Conservation (phyloP, 2,888 invertebrate genomes). For the Parasteatoda lunata region DNA sequence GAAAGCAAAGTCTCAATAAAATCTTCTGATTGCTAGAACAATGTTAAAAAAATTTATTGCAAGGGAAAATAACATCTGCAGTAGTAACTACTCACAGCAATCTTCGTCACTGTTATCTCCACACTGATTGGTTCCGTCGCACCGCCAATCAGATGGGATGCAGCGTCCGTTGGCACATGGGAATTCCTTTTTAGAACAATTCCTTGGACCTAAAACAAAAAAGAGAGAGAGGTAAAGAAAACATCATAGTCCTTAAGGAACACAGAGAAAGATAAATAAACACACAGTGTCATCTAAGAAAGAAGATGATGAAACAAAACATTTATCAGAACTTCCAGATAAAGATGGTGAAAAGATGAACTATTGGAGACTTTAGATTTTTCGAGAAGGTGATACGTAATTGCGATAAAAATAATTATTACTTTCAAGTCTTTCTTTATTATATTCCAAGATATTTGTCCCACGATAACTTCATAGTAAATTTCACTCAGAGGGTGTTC, state of each 20-base stretch:
- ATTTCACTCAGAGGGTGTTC: too few relatives aligned
- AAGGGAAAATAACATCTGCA: slow-evolving; percentile 24
- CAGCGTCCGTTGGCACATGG: slow-evolving; percentile 72
- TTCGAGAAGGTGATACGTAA: too few relatives aligned
- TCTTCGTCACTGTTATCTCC: slow-evolving; percentile 71
- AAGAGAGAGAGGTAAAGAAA: slow-evolving; percentile 10
- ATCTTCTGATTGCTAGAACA: neutral
- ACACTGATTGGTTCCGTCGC: slow-evolving; percentile 72
- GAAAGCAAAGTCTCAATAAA: slow-evolving; percentile 5
- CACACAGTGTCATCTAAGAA: neutral
- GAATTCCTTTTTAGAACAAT: slow-evolving; percentile 67
- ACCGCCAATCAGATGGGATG: slow-evolving; percentile 71
- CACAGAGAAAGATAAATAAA: slow-evolving; percentile 43
- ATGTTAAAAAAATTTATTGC: slow-evolving; percentile 3
- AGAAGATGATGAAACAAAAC: slow-evolving; percentile 10
- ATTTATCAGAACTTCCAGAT: neutral
- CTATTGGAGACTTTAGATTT: too few relatives aligned
- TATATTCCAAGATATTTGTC: too few relatives aligned
- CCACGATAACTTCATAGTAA: too few relatives aligned
- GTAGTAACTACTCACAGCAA: slow-evolving; percentile 70
- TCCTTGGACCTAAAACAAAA: slow-evolving; percentile 46
- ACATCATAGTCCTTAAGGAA: slow-evolving; percentile 30
- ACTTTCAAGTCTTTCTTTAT: too few relatives aligned
- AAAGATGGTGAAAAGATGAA: neutral
- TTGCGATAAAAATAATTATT: too few relatives aligned